A percentile compares a stretch with the other conserved stretches of the same genome.
These are phyloP conservation scores for Nestor notabilis DNA, from an alignment of 2,113 vertebrate species.

Conservation along the genomic window DNA sequence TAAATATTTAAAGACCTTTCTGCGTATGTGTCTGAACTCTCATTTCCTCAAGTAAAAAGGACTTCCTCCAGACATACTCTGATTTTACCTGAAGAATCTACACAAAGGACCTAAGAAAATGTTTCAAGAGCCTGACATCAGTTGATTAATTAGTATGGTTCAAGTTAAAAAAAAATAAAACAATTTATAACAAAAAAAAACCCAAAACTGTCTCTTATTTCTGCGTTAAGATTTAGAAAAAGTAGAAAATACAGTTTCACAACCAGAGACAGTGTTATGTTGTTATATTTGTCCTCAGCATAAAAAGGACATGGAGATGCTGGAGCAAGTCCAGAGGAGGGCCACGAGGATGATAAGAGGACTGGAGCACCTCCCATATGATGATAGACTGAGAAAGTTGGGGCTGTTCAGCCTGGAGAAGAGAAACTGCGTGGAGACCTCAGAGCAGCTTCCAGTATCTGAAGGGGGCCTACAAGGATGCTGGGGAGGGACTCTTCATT, in stretches of 20 bases:
- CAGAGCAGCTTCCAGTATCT: too few relatives aligned
- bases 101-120: not conserved
- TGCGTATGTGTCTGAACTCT: not conserved
- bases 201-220: not conserved
- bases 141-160: not conserved
- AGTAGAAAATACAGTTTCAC: not conserved
- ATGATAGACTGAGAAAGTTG: too few relatives aligned
- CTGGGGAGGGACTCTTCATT: too few relatives aligned
- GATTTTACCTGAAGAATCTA: not conserved
- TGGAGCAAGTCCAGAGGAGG: too few relatives aligned
- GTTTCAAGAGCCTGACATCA: not conserved
- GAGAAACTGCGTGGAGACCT: too few relatives aligned
- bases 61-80: not conserved
- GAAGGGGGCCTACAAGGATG: too few relatives aligned
- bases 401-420: too few relatives aligned
- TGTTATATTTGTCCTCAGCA: too few relatives aligned
- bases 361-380: too few relatives aligned
- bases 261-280: not conserved
- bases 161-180: not conserved
- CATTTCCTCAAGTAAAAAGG: not conserved
- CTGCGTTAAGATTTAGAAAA: not conserved
- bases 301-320: too few relatives aligned
- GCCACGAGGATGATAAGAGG: too few relatives aligned
- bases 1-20: constrained; percentile 15
- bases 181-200: not conserved